Evolutionary conservation across 2,797 vertebrate genomes (phyloP), one percentile per base, ranked within the genome.

Genomic region (Carapus acus): DNA sequence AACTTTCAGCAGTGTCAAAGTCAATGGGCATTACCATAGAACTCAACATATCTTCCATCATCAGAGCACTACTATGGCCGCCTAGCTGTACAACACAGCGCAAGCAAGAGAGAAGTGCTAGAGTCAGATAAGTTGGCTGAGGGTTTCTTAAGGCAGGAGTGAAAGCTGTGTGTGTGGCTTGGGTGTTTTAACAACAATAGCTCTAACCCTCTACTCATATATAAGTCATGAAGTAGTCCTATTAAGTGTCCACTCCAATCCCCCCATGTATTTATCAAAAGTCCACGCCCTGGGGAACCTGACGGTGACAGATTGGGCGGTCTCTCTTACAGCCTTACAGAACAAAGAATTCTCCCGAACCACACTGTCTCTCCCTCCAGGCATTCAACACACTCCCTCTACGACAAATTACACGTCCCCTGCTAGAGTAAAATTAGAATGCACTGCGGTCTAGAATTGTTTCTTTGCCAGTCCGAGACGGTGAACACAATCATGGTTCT

Each of bases 171-270:
- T 64, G 54, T 45, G 52, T n/a, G 54, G 62, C 34, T 2, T 17
- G 21, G 60, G 60, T 58, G 24, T 58, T 69, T 71, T 55, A 81
- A 80, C 60, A 76, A 62, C 51, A n/a, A n/a, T n/a, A 43, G 38
- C 65, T 62, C 44, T 43, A 54, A 40, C 48, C 67, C 43, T 56
- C 20, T 41, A 54, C 77, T 86, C 31, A 87, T 88, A 68, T 86
- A 81, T 84, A 86, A 87, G 75, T 84, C 81, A 87, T 84, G 71
- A 85, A 73, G 73, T 59, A 50, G 62, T 65, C 65, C 64, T 70
- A 55, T 76, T 69, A 71, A 78, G 74, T 72, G 80, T 83, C 71
- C 74, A 67, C 72, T 81, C 62, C 53, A 71, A 71, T 74, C 79
- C 24, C 24, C n/a, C n/a, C n/a, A n/a, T n/a, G n/a, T n/a, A n/a